These are phyloP conservation scores for Herpetotheres cachinnans DNA, from an alignment of 2,113 vertebrate genomes.

Conservation along the genomic window DNA sequence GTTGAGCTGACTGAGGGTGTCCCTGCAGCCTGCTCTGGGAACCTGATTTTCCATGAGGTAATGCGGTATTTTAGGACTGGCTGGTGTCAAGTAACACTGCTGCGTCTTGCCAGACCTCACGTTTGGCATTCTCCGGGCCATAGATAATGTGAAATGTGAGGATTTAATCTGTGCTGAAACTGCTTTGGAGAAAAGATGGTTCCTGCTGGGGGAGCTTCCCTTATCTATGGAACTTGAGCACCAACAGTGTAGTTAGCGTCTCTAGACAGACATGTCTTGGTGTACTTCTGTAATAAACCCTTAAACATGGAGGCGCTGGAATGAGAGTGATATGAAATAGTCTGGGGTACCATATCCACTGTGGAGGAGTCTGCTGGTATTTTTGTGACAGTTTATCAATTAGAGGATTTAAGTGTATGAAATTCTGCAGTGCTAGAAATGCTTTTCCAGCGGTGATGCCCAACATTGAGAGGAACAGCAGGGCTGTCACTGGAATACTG, in stretches of 20 bases:
- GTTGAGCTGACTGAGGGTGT: not conserved
- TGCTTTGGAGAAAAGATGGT: rapidly evolving
- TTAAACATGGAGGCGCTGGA: rapidly evolving
- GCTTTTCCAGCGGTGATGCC: not conserved
- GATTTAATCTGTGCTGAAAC: not conserved
- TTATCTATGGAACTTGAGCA: rapidly evolving
- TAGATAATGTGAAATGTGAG: not conserved
- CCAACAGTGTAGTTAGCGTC: rapidly evolving
- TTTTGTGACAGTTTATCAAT: not conserved
- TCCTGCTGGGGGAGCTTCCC: not conserved
- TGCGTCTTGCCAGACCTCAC: not conserved
- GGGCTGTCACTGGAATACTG: not conserved
- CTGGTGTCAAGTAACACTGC: not conserved
- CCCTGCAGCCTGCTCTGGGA: not conserved
- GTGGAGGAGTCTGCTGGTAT: not conserved
- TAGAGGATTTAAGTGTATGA: not conserved
- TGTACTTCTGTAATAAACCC: not conserved
- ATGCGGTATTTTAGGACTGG: not conserved
- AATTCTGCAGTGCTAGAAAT: not conserved
- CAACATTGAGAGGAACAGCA: not conserved
- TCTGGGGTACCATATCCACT: rapidly evolving
- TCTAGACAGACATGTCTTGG: not conserved
- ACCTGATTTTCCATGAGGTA: not conserved
- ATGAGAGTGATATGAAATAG: not conserved
- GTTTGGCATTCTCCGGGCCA: not conserved